phyloP scores from a whole-genome alignment of 2,113 vertebrate species.

The Microtus richardsoni region DNA sequence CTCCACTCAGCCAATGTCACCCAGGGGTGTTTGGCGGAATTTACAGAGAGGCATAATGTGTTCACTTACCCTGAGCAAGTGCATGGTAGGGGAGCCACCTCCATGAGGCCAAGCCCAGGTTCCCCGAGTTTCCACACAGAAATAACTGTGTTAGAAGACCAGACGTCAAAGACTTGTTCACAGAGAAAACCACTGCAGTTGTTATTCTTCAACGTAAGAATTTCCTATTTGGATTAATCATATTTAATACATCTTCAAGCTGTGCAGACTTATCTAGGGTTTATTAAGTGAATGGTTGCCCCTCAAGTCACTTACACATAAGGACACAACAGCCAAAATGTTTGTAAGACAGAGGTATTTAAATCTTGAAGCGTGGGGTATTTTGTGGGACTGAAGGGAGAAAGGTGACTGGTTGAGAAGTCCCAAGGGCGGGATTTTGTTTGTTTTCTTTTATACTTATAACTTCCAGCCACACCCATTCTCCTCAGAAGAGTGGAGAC shows the following conservation, averaged over 20 bases:
- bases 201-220: slow-evolving; percentile 45
- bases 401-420: background rate
- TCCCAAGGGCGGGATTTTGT: background rate
- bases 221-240: slow-evolving; percentile 55
- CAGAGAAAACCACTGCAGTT: slow-evolving; percentile 12
- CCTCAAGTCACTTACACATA: slow-evolving; percentile 2
- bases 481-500: slow-evolving; percentile 20
- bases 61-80: too few species aligned
- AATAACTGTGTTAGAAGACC: background rate
- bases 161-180: slow-evolving; percentile 13
- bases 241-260: slow-evolving; percentile 46
- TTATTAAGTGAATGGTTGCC: background rate
- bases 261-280: background rate
- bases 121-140: background rate
- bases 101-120: background rate
- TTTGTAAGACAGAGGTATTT: background rate
- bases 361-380: background rate
- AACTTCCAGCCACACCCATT: slow-evolving; percentile 15
- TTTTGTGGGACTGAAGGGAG: background rate
- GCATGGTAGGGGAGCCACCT: background rate
- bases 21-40: background rate
- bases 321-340: background rate
- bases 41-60: background rate
- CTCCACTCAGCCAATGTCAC: background rate
- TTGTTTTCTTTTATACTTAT: slow-evolving; percentile 41